A percentile compares a stretch with the other conserved stretches of the same genome.
Evolutionary conservation across 2,113 vertebrate genomes (phyloP).

Genomic region (Gavialis gangeticus): DNA sequence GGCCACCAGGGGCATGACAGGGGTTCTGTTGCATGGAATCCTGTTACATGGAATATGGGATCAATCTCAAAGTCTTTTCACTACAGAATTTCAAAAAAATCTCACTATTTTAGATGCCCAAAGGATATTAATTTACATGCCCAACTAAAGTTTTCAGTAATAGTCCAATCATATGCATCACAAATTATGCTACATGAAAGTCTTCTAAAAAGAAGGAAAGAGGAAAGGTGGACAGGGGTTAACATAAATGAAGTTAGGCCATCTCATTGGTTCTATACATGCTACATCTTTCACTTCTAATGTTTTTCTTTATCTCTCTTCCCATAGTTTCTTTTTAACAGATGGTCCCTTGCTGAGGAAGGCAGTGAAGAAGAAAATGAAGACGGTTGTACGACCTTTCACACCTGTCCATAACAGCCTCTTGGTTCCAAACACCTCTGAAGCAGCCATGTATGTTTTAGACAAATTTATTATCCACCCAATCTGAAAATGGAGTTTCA

Average conservation of each 20-base stretch:
- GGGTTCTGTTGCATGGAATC: background rate
- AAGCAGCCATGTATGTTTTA: conserved; percentile 71
- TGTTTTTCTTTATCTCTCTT: background rate
- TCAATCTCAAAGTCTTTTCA: background rate
- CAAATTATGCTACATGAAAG: background rate
- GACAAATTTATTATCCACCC: background rate
- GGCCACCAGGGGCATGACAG: no score
- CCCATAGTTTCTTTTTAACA: conserved; percentile 49
- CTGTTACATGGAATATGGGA: background rate
- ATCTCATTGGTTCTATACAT: background rate
- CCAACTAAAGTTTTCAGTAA: background rate
- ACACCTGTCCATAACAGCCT: conserved; percentile 75
- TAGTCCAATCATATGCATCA: background rate
- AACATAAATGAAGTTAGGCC: background rate
- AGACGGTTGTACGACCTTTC: conserved; percentile 65
- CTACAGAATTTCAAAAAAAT: background rate
- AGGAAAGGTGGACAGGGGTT: background rate
- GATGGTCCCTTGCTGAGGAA: conserved; percentile 6
- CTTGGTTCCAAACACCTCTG: conserved; percentile 52
- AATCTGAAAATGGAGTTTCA: background rate
- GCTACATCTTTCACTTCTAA: background rate
- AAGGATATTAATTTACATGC: background rate
- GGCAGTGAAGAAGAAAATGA: conserved; percentile 15
- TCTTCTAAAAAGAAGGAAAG: background rate
- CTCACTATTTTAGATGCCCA: background rate